Evolutionary conservation across 2,888 invertebrate genomes (phyloP).

Genomic region (Drosophila demipolita): DNA sequence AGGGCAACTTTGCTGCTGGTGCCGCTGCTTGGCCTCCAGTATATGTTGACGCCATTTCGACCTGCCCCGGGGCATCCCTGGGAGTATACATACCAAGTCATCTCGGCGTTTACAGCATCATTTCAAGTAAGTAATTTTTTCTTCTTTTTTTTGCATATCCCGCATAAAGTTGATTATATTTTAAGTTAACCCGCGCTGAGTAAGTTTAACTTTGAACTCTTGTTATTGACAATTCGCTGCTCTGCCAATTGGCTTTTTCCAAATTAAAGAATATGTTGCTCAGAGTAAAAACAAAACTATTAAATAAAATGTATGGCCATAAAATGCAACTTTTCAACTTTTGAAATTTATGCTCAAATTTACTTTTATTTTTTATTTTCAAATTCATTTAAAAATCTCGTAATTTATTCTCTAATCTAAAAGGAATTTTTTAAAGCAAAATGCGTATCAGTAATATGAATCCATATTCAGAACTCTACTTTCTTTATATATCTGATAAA

Average conservation of each 20-base stretch:
- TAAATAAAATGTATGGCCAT: neutral
- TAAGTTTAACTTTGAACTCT: neutral
- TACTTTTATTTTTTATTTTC: neutral
- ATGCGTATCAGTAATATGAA: neutral
- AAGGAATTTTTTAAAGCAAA: neutral
- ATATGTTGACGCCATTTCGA: conserved; percentile 94
- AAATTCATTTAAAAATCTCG: neutral
- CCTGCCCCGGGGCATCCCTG: conserved; percentile 89
- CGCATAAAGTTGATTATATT: neutral
- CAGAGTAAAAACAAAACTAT: no score
- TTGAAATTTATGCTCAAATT: neutral
- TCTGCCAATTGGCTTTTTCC: neutral
- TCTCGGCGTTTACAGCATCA: conserved; percentile 94
- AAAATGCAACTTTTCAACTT: neutral
- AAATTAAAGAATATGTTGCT: neutral
- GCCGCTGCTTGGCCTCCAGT: conserved; percentile 96
- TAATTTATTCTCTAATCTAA: neutral
- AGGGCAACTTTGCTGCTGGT: conserved; percentile 95
- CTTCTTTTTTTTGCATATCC: conserved; percentile 21
- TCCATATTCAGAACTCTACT: no score
- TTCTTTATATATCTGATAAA: neutral
- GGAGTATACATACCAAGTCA: conserved; percentile 92
- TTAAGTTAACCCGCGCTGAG: neutral
- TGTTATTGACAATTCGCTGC: neutral
- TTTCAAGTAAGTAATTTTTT: conserved; percentile 89